Evolutionary conservation across 2,797 vertebrate species (phyloP).

Genomic region (Leptodactylus fallax): DNA sequence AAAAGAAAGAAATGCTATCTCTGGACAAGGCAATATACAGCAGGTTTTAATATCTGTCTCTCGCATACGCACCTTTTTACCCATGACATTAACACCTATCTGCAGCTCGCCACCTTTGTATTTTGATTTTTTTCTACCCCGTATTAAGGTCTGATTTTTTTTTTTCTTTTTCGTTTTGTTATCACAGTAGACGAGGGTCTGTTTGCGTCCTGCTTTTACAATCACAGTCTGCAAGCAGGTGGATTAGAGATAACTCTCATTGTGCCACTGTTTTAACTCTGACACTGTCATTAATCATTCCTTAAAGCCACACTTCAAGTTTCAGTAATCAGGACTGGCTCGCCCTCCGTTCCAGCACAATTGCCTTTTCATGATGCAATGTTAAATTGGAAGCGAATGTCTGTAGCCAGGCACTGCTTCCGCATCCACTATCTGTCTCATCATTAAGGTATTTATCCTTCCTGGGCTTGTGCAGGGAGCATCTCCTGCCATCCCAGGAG

Average conservation of each 20-base stretch:
- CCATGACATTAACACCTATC: conserved; percentile 84
- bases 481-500: conserved; percentile 94
- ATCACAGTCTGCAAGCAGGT: conserved; percentile 93
- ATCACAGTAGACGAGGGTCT: conserved; percentile 79
- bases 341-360: conserved; percentile 94
- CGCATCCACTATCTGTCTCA: conserved; percentile 97
- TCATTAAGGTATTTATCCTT: conserved; percentile 99
- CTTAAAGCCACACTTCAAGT: conserved; percentile 96
- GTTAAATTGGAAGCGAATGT: conserved; percentile 99
- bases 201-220: conserved; percentile 87
- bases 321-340: conserved; percentile 99
- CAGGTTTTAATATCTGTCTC: conserved; percentile 95
- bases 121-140: conserved; percentile 77
- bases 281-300: conserved; percentile 99
- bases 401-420: conserved; percentile 94
- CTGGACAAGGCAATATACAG: conserved; percentile 80
- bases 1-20: conserved; percentile 54
- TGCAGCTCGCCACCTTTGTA: conserved; percentile 84
- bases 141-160: conserved; percentile 64
- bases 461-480: conserved; percentile 90
- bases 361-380: conserved; percentile 96
- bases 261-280: conserved; percentile 94
- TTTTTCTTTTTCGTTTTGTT: conserved; percentile 73
- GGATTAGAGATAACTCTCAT: conserved; percentile 98
- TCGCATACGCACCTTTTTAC: conserved; percentile 71